These are phyloP conservation scores for Alauda arvensis DNA, from an alignment of 2,797 vertebrate species.

Conservation along the genomic window DNA sequence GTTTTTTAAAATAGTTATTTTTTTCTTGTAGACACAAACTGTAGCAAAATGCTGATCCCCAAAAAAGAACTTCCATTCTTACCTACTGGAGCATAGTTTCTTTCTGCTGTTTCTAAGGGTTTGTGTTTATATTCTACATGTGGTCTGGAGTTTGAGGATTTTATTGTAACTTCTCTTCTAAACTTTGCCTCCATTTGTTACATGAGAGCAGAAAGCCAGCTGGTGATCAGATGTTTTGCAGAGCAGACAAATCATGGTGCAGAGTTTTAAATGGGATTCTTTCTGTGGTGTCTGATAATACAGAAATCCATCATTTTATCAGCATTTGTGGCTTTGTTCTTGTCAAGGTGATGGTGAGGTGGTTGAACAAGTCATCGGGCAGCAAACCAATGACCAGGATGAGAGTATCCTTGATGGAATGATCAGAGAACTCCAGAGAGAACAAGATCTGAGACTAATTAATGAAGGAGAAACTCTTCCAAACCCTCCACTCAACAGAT, in stretches of 20 bases:
- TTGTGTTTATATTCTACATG: not conserved
- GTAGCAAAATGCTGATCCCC: not conserved
- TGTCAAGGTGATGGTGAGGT: constrained; percentile 90
- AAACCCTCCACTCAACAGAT: constrained; percentile 60
- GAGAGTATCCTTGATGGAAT: constrained; percentile 89
- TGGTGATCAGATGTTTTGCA: not conserved
- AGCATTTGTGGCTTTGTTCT: constrained; percentile 28
- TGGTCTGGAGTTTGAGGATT: not conserved
- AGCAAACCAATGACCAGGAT: constrained; percentile 85
- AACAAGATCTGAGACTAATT: constrained; percentile 82
- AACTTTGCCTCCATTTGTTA: not conserved
- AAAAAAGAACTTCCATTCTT: not conserved
- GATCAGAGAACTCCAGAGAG: constrained; percentile 90
- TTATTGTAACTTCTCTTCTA: not conserved
- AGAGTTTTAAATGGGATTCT: not conserved
- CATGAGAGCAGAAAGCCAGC: not conserved
- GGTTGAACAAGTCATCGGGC: constrained; percentile 95
- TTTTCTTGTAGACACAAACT: not conserved
- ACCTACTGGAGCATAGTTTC: not conserved
- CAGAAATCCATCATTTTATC: not conserved
- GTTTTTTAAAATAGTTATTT: not conserved
- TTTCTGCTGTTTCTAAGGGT: not conserved
- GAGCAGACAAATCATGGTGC: not conserved
- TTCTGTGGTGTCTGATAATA: not conserved
- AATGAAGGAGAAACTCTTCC: constrained; percentile 64